These are phyloP conservation scores for Phylloscopus whistleri DNA, from an alignment of 2,113 vertebrate species.

Conservation along the genomic window DNA sequence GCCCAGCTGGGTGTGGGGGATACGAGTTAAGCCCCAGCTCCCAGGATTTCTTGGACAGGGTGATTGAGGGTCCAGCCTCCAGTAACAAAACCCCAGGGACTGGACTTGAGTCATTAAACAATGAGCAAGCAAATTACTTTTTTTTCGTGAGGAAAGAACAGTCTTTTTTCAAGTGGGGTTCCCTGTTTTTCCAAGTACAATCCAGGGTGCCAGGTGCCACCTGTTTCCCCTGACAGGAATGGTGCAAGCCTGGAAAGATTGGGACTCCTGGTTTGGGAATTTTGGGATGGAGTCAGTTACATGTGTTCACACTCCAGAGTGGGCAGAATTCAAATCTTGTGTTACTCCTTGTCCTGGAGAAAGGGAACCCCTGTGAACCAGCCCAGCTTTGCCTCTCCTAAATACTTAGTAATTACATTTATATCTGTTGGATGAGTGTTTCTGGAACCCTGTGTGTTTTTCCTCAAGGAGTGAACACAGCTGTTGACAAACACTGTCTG, in stretches of 20 bases:
- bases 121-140: background rate
- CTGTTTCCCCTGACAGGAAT: background rate
- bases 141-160: background rate
- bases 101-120: background rate
- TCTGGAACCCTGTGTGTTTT: background rate
- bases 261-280: background rate
- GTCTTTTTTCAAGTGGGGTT: background rate
- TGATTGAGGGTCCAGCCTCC: background rate
- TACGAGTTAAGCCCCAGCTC: background rate
- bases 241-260: background rate
- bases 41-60: background rate
- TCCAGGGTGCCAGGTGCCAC: background rate
- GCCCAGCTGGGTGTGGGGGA: background rate
- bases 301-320: rapidly evolving
- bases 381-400: background rate
- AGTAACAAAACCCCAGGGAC: background rate
- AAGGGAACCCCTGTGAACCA: background rate
- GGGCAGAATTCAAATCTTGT: background rate
- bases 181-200: background rate
- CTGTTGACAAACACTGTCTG: constrained; percentile 1
- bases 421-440: background rate
- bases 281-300: background rate
- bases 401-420: background rate
- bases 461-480: background rate
- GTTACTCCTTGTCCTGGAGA: background rate